Conservation (phyloP, 2,797 vertebrate genomes). For the Cynodonichthys magdalenae region DNA sequence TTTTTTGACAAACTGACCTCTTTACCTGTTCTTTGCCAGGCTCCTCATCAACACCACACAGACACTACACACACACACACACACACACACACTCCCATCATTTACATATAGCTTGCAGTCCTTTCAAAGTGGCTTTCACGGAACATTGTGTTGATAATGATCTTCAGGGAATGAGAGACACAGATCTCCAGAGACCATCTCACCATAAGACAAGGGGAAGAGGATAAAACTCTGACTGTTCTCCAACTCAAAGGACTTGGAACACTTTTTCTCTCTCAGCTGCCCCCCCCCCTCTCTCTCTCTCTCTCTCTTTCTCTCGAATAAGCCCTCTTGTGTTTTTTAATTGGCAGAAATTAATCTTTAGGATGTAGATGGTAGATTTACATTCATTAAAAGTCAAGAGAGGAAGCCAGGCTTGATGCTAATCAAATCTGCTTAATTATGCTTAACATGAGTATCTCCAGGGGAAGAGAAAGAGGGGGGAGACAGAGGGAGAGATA, state of each 20-base stretch:
- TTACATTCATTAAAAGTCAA: conserved; percentile 99
- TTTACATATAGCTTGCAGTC: conserved; percentile 80
- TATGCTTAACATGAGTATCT: conserved; percentile 99
- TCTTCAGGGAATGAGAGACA: conserved; percentile 74
- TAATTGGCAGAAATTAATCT: conserved; percentile 99
- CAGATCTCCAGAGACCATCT: conserved; percentile 82
- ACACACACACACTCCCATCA: conserved; percentile 57
- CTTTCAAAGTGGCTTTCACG: conserved; percentile 83
- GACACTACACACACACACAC: conserved; percentile 27
- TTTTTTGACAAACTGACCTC: conserved; percentile 73
- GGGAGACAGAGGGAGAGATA: conserved; percentile 70
- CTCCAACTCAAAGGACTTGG: conserved; percentile 79
- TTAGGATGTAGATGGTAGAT: conserved; percentile 99
- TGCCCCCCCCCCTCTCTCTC: conserved; percentile 72
- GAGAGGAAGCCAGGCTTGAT: conserved; percentile 99
- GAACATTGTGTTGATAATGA: conserved; percentile 83
- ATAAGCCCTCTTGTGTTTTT: conserved; percentile 94
- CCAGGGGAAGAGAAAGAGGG: conserved; percentile 85
- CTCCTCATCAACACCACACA: conserved; percentile 43
- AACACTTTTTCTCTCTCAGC: conserved; percentile 68
- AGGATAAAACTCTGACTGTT: conserved; percentile 79
- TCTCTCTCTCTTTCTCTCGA: conserved; percentile 80
- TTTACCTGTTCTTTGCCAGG: conserved; percentile 67
- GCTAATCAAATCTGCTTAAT: conserved; percentile 99
- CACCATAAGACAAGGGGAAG: conserved; percentile 79